Evolutionary conservation across 2,888 invertebrate genomes (phyloP).

Genomic region (Rhingia campestris): DNA sequence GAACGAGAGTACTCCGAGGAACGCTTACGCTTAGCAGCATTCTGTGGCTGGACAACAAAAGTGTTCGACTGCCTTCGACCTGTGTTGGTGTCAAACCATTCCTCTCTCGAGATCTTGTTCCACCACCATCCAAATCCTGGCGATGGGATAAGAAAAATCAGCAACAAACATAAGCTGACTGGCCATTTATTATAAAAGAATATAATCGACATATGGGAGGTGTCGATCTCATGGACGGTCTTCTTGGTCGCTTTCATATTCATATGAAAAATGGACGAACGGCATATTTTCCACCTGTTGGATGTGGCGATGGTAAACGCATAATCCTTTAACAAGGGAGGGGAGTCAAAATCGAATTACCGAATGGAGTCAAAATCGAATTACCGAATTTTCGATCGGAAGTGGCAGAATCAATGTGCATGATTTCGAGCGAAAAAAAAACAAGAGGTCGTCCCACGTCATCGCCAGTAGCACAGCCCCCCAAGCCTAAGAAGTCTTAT

Average conservation of each 20-base stretch:
- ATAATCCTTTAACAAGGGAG: too few species aligned
- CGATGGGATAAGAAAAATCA: neutral
- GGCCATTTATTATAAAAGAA: neutral
- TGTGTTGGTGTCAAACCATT: too few species aligned
- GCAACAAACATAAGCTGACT: neutral
- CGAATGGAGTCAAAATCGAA: neutral
- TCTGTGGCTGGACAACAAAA: neutral
- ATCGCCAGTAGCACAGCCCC: neutral
- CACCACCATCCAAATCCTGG: too few species aligned
- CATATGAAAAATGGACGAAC: too few species aligned
- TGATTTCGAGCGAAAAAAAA: neutral
- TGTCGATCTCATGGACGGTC: too few species aligned
- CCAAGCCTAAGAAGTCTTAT: neutral
- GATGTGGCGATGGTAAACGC: too few species aligned
- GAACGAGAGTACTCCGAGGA: neutral
- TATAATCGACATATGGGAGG: neutral
- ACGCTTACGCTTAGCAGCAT: too few species aligned
- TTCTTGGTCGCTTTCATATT: too few species aligned
- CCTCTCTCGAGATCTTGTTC: too few species aligned
- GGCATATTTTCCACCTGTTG: neutral
- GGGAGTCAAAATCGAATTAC: too few species aligned
- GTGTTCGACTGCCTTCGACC: too few species aligned
- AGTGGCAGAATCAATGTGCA: neutral
- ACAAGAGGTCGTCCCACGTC: neutral
- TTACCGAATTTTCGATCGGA: too few species aligned